A percentile compares a stretch with the other conserved stretches of the same genome.
Evolutionary conservation across 2,888 invertebrate species (phyloP).

Genomic region (Drosophila quasianomalipes): DNA sequence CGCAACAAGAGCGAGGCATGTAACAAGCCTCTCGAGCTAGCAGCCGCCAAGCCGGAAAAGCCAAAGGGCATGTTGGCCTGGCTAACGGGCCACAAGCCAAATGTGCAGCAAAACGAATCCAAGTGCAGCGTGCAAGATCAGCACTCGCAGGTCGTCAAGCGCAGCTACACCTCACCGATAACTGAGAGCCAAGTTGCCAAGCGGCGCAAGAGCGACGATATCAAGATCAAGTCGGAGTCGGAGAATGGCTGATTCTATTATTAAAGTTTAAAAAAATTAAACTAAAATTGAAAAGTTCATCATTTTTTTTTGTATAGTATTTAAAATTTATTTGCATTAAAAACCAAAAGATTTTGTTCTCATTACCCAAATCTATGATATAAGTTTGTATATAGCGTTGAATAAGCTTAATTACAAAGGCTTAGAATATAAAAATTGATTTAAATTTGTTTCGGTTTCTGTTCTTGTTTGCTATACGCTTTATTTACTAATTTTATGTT

Average conservation of each 20-base stretch:
- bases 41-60: slow-evolving; percentile 57
- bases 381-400: slow-evolving; percentile 41
- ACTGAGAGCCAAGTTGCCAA: slow-evolving; percentile 44
- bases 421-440: slow-evolving; percentile 68
- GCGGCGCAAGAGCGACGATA: slow-evolving; percentile 33
- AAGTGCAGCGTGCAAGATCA: slow-evolving; percentile 9
- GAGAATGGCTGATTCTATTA: neutral
- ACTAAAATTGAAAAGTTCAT: neutral
- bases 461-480: slow-evolving; percentile 34
- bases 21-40: slow-evolving; percentile 86
- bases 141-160: slow-evolving; percentile 20
- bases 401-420: slow-evolving; percentile 58
- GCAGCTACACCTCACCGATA: slow-evolving; percentile 26
- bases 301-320: slow-evolving; percentile 32
- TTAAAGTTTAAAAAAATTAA: neutral
- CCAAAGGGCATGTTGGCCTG: slow-evolving; percentile 80
- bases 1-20: slow-evolving; percentile 88
- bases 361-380: slow-evolving; percentile 51
- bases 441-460: slow-evolving; percentile 53
- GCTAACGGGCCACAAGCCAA: slow-evolving; percentile 69
- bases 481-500: slow-evolving; percentile 58
- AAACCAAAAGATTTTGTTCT: slow-evolving; percentile 62
- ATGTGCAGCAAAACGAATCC: slow-evolving; percentile 31
- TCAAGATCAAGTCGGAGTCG: slow-evolving; percentile 30
- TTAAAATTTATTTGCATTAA: slow-evolving; percentile 73